phyloP scores from a whole-genome alignment of 2,888 invertebrate genomes.

The Labia minor region DNA sequence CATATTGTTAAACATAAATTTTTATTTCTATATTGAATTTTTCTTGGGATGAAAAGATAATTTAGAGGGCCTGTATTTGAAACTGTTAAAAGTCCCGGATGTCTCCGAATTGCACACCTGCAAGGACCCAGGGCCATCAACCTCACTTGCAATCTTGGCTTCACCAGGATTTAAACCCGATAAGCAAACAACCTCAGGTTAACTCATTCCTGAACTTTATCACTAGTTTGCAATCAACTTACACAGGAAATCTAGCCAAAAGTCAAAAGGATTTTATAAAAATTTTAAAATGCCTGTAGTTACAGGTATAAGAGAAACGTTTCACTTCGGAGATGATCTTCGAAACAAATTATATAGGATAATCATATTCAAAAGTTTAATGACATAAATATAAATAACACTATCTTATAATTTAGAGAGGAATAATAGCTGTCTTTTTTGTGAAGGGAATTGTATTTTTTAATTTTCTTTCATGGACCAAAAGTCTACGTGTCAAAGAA shows the following conservation, averaged over 20 bases:
- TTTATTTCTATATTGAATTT: no score
- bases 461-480: background rate
- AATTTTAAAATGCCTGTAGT: no score
- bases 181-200: background rate
- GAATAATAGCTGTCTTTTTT: background rate
- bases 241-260: background rate
- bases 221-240: background rate
- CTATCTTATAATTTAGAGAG: background rate
- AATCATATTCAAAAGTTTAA: slow-evolving; percentile 1
- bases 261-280: no score
- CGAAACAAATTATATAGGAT: background rate
- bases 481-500: background rate
- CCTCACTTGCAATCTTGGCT: background rate
- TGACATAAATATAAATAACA: background rate
- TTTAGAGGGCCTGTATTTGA: background rate
- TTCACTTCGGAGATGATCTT: background rate
- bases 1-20: no score
- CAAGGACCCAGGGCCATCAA: background rate
- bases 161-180: background rate
- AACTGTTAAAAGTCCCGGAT: background rate
- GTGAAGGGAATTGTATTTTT: background rate
- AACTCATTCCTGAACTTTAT: background rate
- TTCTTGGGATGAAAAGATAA: no score
- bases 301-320: no score
- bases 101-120: background rate